Percentiles rank a stretch among this genome's conserved stretches.
Evolutionary conservation across 2,113 vertebrate species (phyloP).

Genomic region (Apaloderma vittatum): DNA sequence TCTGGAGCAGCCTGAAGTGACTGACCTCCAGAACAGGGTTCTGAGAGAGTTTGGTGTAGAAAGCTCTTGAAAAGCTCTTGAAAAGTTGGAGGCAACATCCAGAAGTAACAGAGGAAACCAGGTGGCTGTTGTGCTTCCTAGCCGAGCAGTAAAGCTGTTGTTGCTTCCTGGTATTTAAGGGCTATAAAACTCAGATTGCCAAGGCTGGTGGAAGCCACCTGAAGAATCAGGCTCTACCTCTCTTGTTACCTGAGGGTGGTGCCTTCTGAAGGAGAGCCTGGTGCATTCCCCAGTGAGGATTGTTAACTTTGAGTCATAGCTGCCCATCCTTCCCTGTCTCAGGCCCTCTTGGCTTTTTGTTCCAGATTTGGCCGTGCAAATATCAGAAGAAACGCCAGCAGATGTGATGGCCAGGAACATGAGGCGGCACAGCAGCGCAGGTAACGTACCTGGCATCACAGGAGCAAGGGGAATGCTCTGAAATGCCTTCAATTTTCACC

Average conservation of each 20-base stretch:
- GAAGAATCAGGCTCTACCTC: background rate
- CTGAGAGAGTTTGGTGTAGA: background rate
- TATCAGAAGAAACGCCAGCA: slow-evolving; percentile 91
- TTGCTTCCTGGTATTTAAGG: background rate
- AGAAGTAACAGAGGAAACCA: background rate
- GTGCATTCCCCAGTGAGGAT: background rate
- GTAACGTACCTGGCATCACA: slow-evolving; percentile 52
- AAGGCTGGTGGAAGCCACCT: background rate
- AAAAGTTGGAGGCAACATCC: background rate
- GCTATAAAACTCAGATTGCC: background rate
- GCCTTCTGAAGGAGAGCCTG: background rate
- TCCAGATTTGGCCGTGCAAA: slow-evolving; percentile 89
- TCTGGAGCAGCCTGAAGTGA: background rate
- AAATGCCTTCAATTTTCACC: background rate
- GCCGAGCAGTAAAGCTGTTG: background rate
- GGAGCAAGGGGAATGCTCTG: background rate
- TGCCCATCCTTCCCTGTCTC: background rate
- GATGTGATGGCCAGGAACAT: slow-evolving; percentile 92
- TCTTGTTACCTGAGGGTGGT: background rate
- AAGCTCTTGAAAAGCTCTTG: background rate
- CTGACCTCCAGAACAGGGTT: background rate
- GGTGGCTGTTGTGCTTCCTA: background rate
- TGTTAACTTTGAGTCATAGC: background rate
- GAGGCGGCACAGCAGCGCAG: slow-evolving; percentile 85
- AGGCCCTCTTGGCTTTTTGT: background rate